Conservation (phyloP, 2,113 vertebrate genomes). For the Ceyx melanurus region DNA sequence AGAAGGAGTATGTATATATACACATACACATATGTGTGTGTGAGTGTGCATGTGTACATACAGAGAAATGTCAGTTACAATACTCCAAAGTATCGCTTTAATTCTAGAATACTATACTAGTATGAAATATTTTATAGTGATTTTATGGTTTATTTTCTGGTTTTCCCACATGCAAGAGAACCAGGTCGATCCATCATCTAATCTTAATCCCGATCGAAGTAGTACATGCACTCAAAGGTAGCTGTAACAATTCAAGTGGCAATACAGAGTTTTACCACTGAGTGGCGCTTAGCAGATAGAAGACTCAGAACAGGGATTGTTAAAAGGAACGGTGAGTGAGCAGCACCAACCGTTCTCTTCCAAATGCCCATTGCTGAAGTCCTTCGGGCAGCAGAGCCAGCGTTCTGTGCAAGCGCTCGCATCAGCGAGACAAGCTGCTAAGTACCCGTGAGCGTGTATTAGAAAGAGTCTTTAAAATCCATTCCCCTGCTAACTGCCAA, state of each 20-base stretch:
- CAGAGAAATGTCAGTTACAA: neutral
- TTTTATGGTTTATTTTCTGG: neutral
- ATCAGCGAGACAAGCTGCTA: neutral
- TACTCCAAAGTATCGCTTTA: neutral
- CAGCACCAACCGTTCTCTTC: neutral
- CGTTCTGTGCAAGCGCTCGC: neutral
- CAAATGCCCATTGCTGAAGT: slow-evolving; percentile 22
- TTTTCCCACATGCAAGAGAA: neutral
- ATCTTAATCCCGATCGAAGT: neutral
- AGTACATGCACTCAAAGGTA: neutral
- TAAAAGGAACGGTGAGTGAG: neutral
- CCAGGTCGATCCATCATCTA: neutral
- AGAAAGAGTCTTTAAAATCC: neutral
- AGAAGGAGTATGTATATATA: neutral
- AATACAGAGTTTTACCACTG: slow-evolving; percentile 20
- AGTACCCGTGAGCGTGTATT: neutral
- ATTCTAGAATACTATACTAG: neutral
- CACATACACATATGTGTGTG: neutral
- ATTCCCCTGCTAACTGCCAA: neutral
- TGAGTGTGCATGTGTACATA: neutral
- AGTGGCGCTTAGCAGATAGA: slow-evolving; percentile 20
- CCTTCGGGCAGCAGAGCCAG: neutral
- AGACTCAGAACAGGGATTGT: neutral
- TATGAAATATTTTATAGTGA: neutral
- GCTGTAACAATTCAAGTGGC: neutral